Conservation (phyloP, 92 coral and sea anemone genomes). For the Umimayanthus chanpuru region DNA sequence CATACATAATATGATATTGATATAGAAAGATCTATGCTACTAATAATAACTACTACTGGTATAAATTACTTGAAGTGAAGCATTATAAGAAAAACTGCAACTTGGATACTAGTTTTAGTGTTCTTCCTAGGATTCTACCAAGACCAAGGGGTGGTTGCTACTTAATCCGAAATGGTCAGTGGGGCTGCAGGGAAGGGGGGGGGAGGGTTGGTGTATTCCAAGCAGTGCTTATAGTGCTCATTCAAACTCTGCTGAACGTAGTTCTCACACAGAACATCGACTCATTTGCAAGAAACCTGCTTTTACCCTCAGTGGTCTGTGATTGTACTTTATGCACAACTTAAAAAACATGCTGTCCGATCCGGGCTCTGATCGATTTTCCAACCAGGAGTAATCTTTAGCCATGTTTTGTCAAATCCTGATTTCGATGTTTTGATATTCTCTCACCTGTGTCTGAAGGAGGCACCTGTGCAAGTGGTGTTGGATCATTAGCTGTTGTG, state of each 20-base stretch:
- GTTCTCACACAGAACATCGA: conserved; percentile 7
- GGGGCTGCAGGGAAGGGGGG: too few relatives aligned
- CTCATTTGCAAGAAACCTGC: neutral
- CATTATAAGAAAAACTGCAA: too few relatives aligned
- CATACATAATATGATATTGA: too few relatives aligned
- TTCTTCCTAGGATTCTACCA: too few relatives aligned
- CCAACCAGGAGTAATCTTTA: conserved; percentile 13
- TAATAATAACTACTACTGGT: too few relatives aligned
- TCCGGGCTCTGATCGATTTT: conserved; percentile 1
- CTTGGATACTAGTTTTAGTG: too few relatives aligned
- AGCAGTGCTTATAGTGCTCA: neutral
- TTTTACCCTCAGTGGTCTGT: conserved; percentile 12
- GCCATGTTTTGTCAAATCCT: conserved; percentile 16
- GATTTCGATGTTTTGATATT: neutral
- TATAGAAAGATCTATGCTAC: too few relatives aligned
- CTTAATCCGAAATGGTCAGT: too few relatives aligned
- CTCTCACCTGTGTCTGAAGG: neutral
- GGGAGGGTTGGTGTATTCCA: too few relatives aligned
- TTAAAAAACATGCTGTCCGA: neutral
- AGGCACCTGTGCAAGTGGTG: neutral
- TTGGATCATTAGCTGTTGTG: neutral
- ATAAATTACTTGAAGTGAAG: too few relatives aligned
- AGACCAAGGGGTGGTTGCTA: too few relatives aligned
- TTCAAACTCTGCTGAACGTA: conserved; percentile 1
- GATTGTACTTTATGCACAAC: conserved; percentile 12